Evolutionary conservation across 2,113 vertebrate species (phyloP).

Genomic region (Bubo bubo): DNA sequence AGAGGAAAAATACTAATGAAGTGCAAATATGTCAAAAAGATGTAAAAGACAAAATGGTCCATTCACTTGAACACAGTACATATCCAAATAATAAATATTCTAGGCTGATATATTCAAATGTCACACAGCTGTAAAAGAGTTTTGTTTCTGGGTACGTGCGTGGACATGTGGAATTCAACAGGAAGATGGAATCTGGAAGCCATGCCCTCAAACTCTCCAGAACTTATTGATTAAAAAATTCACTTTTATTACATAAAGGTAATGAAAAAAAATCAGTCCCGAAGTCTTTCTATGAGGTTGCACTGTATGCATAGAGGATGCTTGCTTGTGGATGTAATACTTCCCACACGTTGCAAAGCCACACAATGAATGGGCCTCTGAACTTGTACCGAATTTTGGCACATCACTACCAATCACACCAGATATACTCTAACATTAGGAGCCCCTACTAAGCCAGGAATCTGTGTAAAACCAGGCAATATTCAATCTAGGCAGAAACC

Average conservation of each 20-base stretch:
- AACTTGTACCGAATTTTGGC: not conserved
- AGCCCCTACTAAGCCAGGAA: not conserved
- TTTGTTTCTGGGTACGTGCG: rapidly evolving
- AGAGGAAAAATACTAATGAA: not conserved
- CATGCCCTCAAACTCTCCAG: not conserved
- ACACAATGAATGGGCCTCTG: not conserved
- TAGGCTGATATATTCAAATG: not conserved
- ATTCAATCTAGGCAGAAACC: not conserved
- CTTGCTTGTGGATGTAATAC: not conserved
- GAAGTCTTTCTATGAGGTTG: not conserved
- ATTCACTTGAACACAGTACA: not conserved
- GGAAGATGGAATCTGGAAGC: not conserved
- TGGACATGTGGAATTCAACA: not conserved
- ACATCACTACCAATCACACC: not conserved
- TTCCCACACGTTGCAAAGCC: not conserved
- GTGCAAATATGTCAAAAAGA: not conserved
- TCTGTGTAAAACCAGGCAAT: not conserved
- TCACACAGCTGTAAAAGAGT: not conserved
- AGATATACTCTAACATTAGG: not conserved
- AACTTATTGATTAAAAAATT: not conserved
- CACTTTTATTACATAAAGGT: not conserved
- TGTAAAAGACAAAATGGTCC: not conserved
- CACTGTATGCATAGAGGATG: too few species aligned
- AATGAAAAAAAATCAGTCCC: not conserved
- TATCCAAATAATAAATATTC: not conserved